These are phyloP conservation scores for Drosophila aldrichi DNA, from an alignment of 2,888 invertebrate species.

Conservation along the genomic window DNA sequence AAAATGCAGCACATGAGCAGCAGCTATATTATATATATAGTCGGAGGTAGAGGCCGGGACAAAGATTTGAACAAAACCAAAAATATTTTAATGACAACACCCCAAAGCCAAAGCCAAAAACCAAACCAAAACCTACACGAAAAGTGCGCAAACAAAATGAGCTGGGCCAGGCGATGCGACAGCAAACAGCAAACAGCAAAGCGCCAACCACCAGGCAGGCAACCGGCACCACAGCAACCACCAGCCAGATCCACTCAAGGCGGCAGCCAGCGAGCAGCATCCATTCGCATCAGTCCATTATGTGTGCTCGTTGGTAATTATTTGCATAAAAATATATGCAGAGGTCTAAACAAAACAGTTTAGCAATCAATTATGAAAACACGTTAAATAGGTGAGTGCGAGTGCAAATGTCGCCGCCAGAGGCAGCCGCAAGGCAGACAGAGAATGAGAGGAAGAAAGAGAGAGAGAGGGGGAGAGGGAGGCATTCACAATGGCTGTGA, in stretches of 20 bases:
- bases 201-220: conserved; percentile 52
- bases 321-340: conserved; percentile 80
- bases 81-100: conserved; percentile 78
- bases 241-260: conserved; percentile 14
- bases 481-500: conserved; percentile 47
- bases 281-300: conserved; percentile 59
- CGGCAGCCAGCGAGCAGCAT: conserved; percentile 13
- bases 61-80: conserved; percentile 76
- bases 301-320: conserved; percentile 75
- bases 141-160: conserved; percentile 72
- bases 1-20: conserved; percentile 36
- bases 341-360: conserved; percentile 82
- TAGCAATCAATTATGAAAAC: conserved; percentile 82
- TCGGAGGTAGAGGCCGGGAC: conserved; percentile 22
- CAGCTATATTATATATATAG: conserved; percentile 3
- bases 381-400: conserved; percentile 79
- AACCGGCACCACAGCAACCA: conserved; percentile 36
- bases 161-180: conserved; percentile 34
- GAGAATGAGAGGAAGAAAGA: neutral
- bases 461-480: neutral
- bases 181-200: conserved; percentile 27
- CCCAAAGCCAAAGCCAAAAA: conserved; percentile 55
- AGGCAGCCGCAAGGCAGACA: conserved; percentile 14
- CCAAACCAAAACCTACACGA: conserved; percentile 41
- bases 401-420: conserved; percentile 65